A percentile compares a stretch with the other conserved stretches of the same genome.
These are phyloP conservation scores for Dreissena rostriformis DNA, from an alignment of 1,140 invertebrate genomes.

Conservation along the genomic window DNA sequence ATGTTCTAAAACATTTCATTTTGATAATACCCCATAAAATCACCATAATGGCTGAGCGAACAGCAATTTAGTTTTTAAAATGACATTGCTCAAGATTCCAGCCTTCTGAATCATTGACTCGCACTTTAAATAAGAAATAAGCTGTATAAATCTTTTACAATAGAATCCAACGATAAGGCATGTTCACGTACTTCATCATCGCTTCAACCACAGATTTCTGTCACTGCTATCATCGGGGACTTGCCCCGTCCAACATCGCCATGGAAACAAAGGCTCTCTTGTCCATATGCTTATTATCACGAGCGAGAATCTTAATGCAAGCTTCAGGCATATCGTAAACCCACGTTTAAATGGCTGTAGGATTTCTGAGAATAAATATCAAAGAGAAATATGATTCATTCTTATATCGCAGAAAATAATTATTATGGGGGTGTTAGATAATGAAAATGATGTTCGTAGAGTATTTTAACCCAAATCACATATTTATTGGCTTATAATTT, in stretches of 20 bases:
- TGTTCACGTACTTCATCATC: too few relatives aligned
- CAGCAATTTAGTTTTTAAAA: too few relatives aligned
- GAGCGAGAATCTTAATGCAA: conserved; percentile 34
- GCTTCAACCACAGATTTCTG: too few relatives aligned
- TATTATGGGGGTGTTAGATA: conserved; percentile 32
- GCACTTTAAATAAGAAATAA: too few relatives aligned
- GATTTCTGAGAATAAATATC: conserved; percentile 35
- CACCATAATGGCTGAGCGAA: too few relatives aligned
- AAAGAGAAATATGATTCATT: conserved; percentile 46
- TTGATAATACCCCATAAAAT: too few relatives aligned
- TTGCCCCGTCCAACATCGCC: not conserved
- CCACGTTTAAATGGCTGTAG: conserved; percentile 34
- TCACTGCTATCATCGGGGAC: too few relatives aligned
- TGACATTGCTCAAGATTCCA: too few relatives aligned
- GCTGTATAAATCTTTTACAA: too few relatives aligned
- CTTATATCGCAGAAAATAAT: conserved; percentile 2
- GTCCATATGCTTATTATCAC: conserved; percentile 27
- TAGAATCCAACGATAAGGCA: too few relatives aligned
- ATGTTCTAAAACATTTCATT: too few relatives aligned
- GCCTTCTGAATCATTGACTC: too few relatives aligned
- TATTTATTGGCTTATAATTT: not conserved
- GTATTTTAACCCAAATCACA: not conserved
- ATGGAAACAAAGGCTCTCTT: conserved; percentile 28
- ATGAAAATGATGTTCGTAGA: conserved; percentile 17
- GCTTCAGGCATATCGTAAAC: conserved; percentile 34